Evolutionary conservation across 2,113 vertebrate species (phyloP), one percentile per base, ranked within the genome.

Genomic region (Planiliza haematocheilus): DNA sequence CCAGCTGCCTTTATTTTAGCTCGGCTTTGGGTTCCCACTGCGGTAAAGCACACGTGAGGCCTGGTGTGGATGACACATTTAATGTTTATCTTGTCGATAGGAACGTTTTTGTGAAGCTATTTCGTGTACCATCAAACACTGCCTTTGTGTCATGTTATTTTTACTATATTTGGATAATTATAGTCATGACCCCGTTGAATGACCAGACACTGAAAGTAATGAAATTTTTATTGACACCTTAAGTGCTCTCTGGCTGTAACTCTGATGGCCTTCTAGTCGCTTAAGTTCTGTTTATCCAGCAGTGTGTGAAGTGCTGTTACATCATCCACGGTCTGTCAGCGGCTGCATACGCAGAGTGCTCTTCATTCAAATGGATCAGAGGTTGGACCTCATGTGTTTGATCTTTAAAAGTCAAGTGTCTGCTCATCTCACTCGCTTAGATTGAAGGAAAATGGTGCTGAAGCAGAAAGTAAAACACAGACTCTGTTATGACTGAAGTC

Each of bases 391-490:
- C 53, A 48, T 53, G 61, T 38, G 72, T 52, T 60, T 66, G 42
- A 68, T 61, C 70, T 78, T 68, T 76, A 45, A 37, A 68, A 69
- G 60, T 74, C 52, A 55, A 86, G 52, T 55, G 24, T 69, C 57
- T 50, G 69, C 63, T 65, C 48, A 11, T 74, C 49, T 63, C 20
- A 2, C 20, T 65, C 38, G 49, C 58, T 50, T 21, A 7, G 9
- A 58, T 1, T 55, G 30, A 67, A 36, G 37, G 0, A 74, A 70
- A 62, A 63, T 18, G 34, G 34, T 43, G 50, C 49, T 59, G 37
- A 34, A 49, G 39, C 49, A 45, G 57, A 39, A 55, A 48, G 57
- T 8, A 16, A 24, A 48, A 14, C 18, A 20, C 17, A 21, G n/a
- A 39, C 18, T 39, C 10, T 37, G 4, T 63, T 41, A 50, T 30